A percentile compares a stretch with the other conserved stretches of the same genome.
phyloP scores from a whole-genome alignment of 2,113 vertebrate genomes.

The Lepus europaeus region DNA sequence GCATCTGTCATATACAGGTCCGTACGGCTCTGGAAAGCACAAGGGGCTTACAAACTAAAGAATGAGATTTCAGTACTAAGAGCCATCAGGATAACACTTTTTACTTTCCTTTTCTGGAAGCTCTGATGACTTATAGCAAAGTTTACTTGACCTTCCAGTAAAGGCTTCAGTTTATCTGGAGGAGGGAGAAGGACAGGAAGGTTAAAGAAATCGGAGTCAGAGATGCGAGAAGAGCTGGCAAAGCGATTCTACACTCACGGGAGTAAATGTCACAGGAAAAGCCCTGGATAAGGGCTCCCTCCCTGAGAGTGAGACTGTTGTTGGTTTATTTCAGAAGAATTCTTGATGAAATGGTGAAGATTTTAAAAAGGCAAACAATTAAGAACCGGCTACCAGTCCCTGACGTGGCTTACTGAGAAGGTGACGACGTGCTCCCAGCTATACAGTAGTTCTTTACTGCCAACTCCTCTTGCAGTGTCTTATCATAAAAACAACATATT shows the following conservation, averaged over 20 bases:
- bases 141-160: conserved; percentile 69
- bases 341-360: too few species aligned
- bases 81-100: not conserved
- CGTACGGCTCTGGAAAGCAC: not conserved
- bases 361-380: too few species aligned
- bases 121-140: conserved; percentile 70
- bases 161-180: conserved; percentile 66
- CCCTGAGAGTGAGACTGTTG: too few species aligned
- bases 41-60: not conserved
- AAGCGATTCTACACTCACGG: conserved; percentile 45
- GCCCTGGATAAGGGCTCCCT: too few species aligned
- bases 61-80: conserved; percentile 24
- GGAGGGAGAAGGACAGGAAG: conserved; percentile 65
- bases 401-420: too few species aligned
- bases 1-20: not conserved
- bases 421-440: too few species aligned
- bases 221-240: conserved; percentile 63
- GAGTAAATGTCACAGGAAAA: too few species aligned
- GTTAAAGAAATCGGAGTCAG: conserved; percentile 74
- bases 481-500: not conserved
- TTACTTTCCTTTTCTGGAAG: conserved; percentile 72
- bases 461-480: not conserved
- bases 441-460: too few species aligned
- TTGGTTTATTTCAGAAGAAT: too few species aligned
- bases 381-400: too few species aligned